These are phyloP conservation scores for Podarcis lilfordi DNA, from an alignment of 2,797 vertebrate genomes.

Conservation along the genomic window DNA sequence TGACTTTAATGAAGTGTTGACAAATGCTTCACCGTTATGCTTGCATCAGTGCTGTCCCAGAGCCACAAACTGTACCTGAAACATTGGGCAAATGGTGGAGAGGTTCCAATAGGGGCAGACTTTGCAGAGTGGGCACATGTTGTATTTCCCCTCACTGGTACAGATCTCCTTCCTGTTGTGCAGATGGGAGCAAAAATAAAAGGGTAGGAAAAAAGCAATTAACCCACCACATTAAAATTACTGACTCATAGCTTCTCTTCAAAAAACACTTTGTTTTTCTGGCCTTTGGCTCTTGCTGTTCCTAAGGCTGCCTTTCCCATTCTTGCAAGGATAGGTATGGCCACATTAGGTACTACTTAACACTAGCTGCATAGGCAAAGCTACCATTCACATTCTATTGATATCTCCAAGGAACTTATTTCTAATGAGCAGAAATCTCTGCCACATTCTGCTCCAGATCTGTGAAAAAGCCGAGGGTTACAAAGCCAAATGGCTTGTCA, in stretches of 20 bases:
- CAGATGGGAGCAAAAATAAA: background rate
- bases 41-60: background rate
- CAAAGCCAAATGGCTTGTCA: background rate
- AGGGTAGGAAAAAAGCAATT: background rate
- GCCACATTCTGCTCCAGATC: background rate
- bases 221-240: background rate
- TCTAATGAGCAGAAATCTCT: background rate
- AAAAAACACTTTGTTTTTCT: background rate
- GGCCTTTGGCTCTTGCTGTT: background rate
- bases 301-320: background rate
- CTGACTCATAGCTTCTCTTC: background rate
- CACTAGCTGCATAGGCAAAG: background rate
- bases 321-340: background rate
- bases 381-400: background rate
- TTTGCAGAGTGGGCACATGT: conserved; percentile 84
- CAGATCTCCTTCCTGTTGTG: conserved; percentile 79
- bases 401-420: background rate
- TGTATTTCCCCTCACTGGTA: conserved; percentile 58
- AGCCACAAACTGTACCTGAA: conserved; percentile 74
- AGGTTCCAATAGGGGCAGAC: conserved; percentile 83
- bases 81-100: conserved; percentile 79
- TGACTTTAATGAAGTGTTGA: background rate
- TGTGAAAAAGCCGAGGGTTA: background rate
- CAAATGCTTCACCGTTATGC: background rate
- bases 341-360: background rate